Conservation (phyloP, 2,797 vertebrate genomes). For the Nyctibius grandis region DNA sequence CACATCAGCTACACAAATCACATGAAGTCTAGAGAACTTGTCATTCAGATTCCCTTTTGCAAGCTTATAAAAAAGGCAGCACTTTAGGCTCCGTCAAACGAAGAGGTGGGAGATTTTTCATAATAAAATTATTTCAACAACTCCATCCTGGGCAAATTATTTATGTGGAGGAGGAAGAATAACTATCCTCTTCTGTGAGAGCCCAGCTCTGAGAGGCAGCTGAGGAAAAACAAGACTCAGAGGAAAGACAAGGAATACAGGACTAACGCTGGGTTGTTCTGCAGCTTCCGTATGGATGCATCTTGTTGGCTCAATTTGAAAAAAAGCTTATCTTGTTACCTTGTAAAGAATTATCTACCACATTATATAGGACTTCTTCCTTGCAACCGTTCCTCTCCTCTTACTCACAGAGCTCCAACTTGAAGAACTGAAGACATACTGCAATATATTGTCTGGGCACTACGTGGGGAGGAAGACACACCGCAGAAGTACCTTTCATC, state of each 20-base stretch:
- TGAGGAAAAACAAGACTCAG: background rate
- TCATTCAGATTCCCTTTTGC: background rate
- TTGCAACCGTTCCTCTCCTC: background rate
- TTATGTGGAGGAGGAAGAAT: background rate
- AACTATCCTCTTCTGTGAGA: background rate
- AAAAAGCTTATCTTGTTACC: background rate
- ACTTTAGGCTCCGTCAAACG: accelerated
- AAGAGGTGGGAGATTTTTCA: background rate
- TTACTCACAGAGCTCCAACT: background rate
- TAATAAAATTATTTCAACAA: background rate
- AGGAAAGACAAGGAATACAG: background rate
- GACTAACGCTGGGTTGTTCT: background rate
- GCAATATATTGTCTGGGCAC: background rate
- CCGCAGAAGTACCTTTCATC: background rate
- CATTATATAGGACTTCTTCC: background rate
- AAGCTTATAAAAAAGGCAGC: background rate
- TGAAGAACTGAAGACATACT: background rate
- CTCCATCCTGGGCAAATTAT: background rate
- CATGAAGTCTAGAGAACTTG: background rate
- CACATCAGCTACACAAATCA: background rate
- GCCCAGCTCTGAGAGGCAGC: background rate
- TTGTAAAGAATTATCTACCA: background rate
- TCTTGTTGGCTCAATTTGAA: background rate
- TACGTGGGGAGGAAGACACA: background rate
- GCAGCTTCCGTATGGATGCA: accelerated